Conservation (phyloP, 1,140 invertebrate species). For the Chironomus tepperi region DNA sequence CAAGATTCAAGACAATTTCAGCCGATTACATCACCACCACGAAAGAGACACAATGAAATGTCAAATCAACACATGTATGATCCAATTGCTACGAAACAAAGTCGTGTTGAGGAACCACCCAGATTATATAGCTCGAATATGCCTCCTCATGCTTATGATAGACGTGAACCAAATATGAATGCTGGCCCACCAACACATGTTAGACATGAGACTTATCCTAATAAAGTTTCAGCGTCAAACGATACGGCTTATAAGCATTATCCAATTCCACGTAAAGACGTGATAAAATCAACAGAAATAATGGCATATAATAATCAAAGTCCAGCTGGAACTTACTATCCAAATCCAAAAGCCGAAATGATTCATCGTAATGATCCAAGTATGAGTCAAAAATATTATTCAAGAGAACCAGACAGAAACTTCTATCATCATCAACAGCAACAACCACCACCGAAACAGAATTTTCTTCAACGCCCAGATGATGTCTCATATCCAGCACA, state of each 20-base stretch:
- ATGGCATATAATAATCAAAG: not conserved
- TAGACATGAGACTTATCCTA: not conserved
- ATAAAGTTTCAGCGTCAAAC: not conserved
- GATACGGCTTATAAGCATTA: not conserved
- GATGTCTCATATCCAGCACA: not conserved
- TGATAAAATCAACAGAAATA: conserved; percentile 5
- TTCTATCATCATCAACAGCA: not conserved
- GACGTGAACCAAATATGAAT: not conserved
- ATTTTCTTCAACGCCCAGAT: conserved; percentile 20
- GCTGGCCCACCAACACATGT: not conserved
- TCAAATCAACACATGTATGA: conserved; percentile 16
- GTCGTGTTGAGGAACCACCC: not conserved
- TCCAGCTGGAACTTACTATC: not conserved
- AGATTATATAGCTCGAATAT: not conserved
- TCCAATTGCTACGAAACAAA: not conserved
- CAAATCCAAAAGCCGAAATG: conserved; percentile 17
- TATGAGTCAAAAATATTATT: not conserved
- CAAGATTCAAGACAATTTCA: not conserved
- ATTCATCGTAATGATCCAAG: not conserved
- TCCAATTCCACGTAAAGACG: not conserved
- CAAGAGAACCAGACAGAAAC: not conserved
- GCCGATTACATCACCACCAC: not conserved
- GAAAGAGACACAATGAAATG: not conserved
- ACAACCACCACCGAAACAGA: not conserved
- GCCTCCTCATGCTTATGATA: not conserved